Evolutionary conservation across 2,888 invertebrate genomes (phyloP), one percentile per base, ranked within the genome.

Genomic region (Augiades crinisus): DNA sequence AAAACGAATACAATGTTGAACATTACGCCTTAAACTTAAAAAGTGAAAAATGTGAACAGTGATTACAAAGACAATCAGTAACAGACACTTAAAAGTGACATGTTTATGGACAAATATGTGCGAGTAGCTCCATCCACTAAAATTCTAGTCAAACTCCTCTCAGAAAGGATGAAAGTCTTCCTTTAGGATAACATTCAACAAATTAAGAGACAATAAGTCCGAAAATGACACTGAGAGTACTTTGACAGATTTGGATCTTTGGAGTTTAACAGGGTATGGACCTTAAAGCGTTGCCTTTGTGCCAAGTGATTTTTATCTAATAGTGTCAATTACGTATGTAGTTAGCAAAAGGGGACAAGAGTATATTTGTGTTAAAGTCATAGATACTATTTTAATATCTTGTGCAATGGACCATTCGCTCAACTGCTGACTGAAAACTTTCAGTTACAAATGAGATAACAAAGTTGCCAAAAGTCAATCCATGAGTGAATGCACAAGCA

Each of bases 21-120:
- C 85, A 86, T 71, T 88, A 88, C 60, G 87, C 85, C 52, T 79
- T 88, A 40, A 90, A 88, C 61, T 72, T 90, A 57, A 88, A 87
- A 82, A 85, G 85, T 85, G 90, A 90, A 79, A 88, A 89, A 72
- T 88, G 89, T 84, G 89, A 89, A 84, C 90, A 90, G 82, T 89
- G 86, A 89, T 81, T 63, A 63, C 70, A 47, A 37, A 53, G 52
- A 47, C 30, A 55, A 41, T 21, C 27, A 36, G 7, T 13, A 53
- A 45, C 34, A 22, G 41, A 52, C 52, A 27, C 53, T 41, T 50
- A 36, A 55, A 3, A 14, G 66, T 61, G 60, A 63, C 58, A 59
- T 61, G 60, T 54, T 49, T 40, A 44, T 44, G 45, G 27, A 46
- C 72, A 70, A 14, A 13, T 69, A 68, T 63, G 58, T 67, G 36